Conservation (phyloP, 2,888 invertebrate species). For the Drosophila austrosaltans region DNA sequence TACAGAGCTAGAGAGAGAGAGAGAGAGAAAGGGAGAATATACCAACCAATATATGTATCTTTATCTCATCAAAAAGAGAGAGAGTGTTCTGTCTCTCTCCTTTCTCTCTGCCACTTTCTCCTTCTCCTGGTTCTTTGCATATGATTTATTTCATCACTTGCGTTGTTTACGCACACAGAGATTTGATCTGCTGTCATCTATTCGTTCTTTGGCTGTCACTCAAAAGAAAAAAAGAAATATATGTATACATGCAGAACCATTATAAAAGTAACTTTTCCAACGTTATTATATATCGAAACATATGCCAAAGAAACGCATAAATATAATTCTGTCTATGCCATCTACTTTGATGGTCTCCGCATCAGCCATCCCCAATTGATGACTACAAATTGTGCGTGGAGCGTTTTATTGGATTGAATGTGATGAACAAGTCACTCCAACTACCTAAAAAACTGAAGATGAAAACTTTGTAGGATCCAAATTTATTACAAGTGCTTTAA, state of each 20-base stretch:
- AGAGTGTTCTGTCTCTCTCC: neutral
- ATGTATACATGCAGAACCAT: constrained; percentile 32
- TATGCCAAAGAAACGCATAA: constrained; percentile 39
- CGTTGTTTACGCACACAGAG: constrained; percentile 47
- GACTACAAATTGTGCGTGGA: constrained; percentile 60
- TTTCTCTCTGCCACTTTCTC: constrained; percentile 34
- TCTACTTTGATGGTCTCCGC: constrained; percentile 26
- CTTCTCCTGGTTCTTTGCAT: constrained; percentile 41
- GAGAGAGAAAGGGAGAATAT: neutral
- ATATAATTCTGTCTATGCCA: neutral
- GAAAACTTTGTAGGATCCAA: neutral
- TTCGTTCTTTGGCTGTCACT: constrained; percentile 32
- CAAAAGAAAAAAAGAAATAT: constrained; percentile 18
- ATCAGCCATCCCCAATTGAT: constrained; percentile 56
- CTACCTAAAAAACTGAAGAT: constrained; percentile 31
- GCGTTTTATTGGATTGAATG: constrained; percentile 67
- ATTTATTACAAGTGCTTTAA: constrained; percentile 19
- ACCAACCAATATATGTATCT: constrained; percentile 42
- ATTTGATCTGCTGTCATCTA: constrained; percentile 26
- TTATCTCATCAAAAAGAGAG: constrained; percentile 47
- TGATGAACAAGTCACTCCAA: constrained; percentile 51
- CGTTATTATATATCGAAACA: constrained; percentile 44
- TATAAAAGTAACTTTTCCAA: constrained; percentile 39
- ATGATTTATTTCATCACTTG: constrained; percentile 82
- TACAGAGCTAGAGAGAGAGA: constrained; percentile 13